These are phyloP conservation scores for Propithecus perrieri DNA, from an alignment of 2,797 vertebrate species.

Conservation along the genomic window DNA sequence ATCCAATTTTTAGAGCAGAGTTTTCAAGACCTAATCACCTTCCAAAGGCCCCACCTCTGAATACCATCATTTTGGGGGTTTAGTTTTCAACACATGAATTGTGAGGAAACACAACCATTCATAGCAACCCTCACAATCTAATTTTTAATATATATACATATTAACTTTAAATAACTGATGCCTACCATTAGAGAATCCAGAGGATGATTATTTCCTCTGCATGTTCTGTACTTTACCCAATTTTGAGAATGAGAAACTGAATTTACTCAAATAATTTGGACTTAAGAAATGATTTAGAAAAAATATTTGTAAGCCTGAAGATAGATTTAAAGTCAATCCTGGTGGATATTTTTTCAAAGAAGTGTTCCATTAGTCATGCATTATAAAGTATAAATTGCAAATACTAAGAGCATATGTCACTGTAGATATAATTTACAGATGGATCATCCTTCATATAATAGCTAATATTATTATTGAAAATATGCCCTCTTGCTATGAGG, in stretches of 20 bases:
- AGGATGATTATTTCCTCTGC: background rate
- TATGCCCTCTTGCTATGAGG: accelerated
- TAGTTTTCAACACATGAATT: background rate
- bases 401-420: background rate
- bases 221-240: background rate
- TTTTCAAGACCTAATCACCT: background rate
- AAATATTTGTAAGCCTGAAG: background rate
- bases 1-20: background rate
- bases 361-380: background rate
- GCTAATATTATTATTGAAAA: background rate
- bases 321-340: background rate
- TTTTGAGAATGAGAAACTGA: background rate
- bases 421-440: background rate
- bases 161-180: background rate
- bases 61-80: background rate
- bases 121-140: background rate
- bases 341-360: background rate
- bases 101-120: background rate
- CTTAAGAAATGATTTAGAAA: background rate
- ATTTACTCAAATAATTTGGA: background rate
- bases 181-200: background rate
- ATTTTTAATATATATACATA: background rate
- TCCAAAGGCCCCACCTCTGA: background rate
- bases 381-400: background rate
- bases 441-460: background rate